Evolutionary conservation across 2,113 vertebrate species (phyloP).

Genomic region (Gallinago media): DNA sequence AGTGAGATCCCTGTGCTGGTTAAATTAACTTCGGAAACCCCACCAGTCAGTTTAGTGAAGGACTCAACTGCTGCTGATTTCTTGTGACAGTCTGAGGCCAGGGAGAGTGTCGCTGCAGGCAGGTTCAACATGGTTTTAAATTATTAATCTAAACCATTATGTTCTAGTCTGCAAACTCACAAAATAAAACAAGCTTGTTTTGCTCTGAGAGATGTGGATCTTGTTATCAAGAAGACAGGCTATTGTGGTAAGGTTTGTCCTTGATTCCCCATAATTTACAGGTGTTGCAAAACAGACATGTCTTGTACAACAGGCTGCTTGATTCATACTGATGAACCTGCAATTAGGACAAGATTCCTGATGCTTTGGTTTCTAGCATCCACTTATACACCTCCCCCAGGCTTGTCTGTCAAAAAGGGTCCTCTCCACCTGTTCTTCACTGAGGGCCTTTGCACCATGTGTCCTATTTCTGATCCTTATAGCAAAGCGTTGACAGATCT

Average conservation of each 20-base stretch:
- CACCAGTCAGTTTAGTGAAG: not conserved
- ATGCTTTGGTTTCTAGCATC: not conserved
- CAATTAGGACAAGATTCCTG: constrained; percentile 8
- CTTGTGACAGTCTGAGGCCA: constrained; percentile 12
- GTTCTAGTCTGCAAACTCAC: not conserved
- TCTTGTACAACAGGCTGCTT: constrained; percentile 29
- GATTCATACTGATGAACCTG: constrained; percentile 33
- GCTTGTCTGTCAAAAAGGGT: not conserved
- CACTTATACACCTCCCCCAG: not conserved
- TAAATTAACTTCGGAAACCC: not conserved
- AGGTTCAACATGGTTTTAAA: not conserved
- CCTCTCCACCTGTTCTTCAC: not conserved
- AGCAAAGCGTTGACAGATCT: not conserved
- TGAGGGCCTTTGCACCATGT: not conserved
- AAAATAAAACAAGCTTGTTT: constrained; percentile 17
- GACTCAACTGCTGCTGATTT: not conserved
- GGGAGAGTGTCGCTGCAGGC: not conserved
- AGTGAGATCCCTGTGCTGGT: not conserved
- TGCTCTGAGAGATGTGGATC: not conserved
- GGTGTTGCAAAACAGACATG: not conserved
- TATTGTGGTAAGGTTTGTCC: not conserved
- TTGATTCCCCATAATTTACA: not conserved
- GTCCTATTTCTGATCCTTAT: not conserved
- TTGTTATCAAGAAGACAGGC: not conserved
- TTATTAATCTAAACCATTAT: not conserved